Conservation (phyloP, 2,797 vertebrate species). For the Typhlichthys eigenmanni region DNA sequence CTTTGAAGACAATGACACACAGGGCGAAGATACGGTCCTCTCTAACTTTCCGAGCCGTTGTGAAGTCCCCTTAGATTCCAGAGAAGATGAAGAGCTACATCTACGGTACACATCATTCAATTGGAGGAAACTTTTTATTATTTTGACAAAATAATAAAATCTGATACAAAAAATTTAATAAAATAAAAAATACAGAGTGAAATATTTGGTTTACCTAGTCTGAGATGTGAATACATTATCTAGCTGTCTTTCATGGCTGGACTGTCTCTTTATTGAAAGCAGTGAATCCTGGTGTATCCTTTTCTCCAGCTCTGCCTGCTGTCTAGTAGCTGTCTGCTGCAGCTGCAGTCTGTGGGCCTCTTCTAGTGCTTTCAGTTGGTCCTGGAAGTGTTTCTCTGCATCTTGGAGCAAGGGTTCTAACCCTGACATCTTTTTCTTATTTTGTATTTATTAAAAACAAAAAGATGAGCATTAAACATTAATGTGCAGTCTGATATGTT, state of each 20-base stretch:
- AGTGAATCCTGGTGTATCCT: conserved; percentile 68
- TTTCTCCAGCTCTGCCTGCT: conserved; percentile 66
- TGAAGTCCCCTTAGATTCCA: conserved; percentile 54
- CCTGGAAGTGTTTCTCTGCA: conserved; percentile 56
- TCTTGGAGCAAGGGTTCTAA: conserved; percentile 62
- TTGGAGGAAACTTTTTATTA: too few species aligned
- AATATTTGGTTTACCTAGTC: conserved; percentile 39
- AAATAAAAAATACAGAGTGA: neutral
- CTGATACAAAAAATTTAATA: neutral
- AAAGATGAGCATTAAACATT: neutral
- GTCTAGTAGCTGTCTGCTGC: conserved; percentile 63
- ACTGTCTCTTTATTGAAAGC: conserved; percentile 47
- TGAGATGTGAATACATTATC: conserved; percentile 55
- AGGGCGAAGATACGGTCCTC: conserved; percentile 59
- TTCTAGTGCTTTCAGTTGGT: conserved; percentile 61
- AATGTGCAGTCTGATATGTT: neutral
- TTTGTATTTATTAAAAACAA: conserved; percentile 9
- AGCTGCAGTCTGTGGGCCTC: conserved; percentile 67
- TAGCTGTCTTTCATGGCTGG: conserved; percentile 49
- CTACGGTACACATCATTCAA: conserved; percentile 39
- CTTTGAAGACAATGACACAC: conserved; percentile 57
- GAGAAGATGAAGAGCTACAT: conserved; percentile 70
- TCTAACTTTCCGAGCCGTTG: conserved; percentile 44
- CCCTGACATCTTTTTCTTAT: conserved; percentile 49
- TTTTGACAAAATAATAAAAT: conserved; percentile 6